These are phyloP conservation scores for Himalopsyche anomala DNA, from an alignment of 2,888 invertebrate species.

Conservation along the genomic window DNA sequence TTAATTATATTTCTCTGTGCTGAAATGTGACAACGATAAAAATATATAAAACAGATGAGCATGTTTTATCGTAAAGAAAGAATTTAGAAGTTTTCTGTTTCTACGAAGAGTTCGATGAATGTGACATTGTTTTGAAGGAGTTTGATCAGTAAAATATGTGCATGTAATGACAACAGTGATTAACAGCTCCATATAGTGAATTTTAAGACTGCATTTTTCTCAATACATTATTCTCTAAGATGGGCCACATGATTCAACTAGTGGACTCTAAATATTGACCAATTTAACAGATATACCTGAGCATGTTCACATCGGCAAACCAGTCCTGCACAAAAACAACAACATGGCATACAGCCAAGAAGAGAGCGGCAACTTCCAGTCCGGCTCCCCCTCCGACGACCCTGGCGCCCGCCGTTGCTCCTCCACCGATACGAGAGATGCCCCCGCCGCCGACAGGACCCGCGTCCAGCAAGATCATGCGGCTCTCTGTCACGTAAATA, in stretches of 20 bases:
- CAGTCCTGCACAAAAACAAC: slow-evolving; percentile 93
- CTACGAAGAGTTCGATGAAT: too few species aligned
- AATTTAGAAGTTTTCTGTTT: too few species aligned
- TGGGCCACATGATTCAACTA: not conserved
- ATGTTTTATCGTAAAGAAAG: too few species aligned
- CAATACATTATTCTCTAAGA: too few species aligned
- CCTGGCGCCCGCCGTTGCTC: slow-evolving; percentile 75
- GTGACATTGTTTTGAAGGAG: too few species aligned
- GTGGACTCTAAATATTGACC: not conserved
- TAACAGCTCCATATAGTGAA: too few species aligned
- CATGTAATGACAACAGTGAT: too few species aligned
- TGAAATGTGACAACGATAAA: too few species aligned
- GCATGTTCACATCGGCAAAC: slow-evolving; percentile 89
- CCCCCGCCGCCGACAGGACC: slow-evolving; percentile 87
- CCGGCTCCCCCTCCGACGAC: slow-evolving; percentile 78
- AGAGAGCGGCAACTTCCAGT: slow-evolving; percentile 87
- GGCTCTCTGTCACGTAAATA: slow-evolving; percentile 83
- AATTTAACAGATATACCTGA: slow-evolving; percentile 77
- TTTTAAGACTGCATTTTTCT: not conserved
- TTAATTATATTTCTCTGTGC: too few species aligned
- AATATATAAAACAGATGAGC: too few species aligned
- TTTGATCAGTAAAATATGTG: too few species aligned
- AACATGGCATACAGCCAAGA: slow-evolving; percentile 94
- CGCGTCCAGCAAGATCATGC: slow-evolving; percentile 91
- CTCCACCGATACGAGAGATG: slow-evolving; percentile 85